Evolutionary conservation across 1,140 invertebrate species (phyloP).

Genomic region (Tetramorium alpestre): DNA sequence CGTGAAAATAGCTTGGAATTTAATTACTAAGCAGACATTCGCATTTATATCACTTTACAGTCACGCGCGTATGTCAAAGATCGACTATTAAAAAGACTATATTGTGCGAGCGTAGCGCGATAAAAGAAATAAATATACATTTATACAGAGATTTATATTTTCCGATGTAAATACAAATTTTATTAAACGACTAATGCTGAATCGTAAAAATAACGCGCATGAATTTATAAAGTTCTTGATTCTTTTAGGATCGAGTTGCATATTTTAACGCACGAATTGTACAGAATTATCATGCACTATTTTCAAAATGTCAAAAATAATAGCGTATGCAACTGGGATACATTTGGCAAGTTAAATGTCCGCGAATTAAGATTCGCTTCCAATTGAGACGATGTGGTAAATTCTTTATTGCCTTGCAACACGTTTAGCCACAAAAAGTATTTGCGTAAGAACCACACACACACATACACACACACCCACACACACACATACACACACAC

Average conservation of each 20-base stretch:
- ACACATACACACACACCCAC: not conserved
- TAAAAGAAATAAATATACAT: not conserved
- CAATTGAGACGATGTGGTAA: not conserved
- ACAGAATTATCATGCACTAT: not conserved
- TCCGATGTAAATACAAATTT: not conserved
- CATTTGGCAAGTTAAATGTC: conserved; percentile 24
- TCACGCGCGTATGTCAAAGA: not conserved
- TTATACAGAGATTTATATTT: no score
- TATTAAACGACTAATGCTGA: not conserved
- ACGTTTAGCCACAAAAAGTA: not conserved
- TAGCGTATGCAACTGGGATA: not conserved
- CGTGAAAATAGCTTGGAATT: not conserved
- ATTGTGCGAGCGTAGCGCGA: not conserved
- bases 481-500: not conserved
- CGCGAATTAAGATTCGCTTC: not conserved
- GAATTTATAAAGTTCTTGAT: not conserved
- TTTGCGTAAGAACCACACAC: conserved; percentile 61
- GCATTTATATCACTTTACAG: not conserved
- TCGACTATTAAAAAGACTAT: not conserved
- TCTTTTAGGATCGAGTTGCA: not conserved
- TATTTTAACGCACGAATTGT: not conserved
- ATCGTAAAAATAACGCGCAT: not conserved
- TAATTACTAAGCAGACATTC: conserved; percentile 4
- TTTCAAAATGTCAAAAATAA: conserved; percentile 32
- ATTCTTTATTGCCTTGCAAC: conserved; percentile 19